These are phyloP conservation scores for Gallinago undulata DNA, from an alignment of 2,113 vertebrate genomes.

Conservation along the genomic window DNA sequence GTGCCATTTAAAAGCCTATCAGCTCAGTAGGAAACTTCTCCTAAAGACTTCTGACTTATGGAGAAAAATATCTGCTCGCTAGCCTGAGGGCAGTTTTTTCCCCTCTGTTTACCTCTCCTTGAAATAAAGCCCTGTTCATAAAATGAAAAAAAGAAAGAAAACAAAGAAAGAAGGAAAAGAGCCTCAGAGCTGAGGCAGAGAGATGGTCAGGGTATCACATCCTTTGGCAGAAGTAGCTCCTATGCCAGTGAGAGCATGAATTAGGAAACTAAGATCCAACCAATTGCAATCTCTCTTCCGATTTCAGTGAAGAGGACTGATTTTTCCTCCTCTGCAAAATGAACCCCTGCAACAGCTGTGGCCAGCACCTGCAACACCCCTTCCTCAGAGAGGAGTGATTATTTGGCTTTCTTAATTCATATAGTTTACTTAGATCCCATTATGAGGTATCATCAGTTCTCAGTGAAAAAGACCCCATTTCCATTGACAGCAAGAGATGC, in stretches of 20 bases:
- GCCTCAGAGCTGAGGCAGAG: background rate
- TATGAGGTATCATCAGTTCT: accelerated
- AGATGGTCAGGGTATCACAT: background rate
- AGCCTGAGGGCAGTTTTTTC: background rate
- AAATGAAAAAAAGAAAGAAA: background rate
- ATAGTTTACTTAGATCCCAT: background rate
- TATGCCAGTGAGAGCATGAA: background rate
- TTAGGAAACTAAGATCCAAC: background rate
- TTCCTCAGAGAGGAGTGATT: background rate
- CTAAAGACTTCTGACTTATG: background rate
- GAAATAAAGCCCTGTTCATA: background rate
- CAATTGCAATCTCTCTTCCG: background rate
- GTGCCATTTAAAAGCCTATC: conserved; percentile 17
- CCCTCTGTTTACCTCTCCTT: background rate
- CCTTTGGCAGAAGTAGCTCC: background rate
- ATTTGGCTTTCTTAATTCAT: background rate
- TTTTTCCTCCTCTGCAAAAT: background rate
- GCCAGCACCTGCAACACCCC: background rate
- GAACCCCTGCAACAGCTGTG: background rate
- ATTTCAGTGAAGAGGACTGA: background rate
- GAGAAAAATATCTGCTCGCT: background rate
- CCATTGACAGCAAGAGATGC: background rate
- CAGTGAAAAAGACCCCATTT: background rate
- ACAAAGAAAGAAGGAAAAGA: background rate
- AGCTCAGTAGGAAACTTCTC: conserved; percentile 5